Evolutionary conservation across 2,888 invertebrate genomes (phyloP), one percentile per base, ranked within the genome.

Genomic region (Agrochola macilenta): DNA sequence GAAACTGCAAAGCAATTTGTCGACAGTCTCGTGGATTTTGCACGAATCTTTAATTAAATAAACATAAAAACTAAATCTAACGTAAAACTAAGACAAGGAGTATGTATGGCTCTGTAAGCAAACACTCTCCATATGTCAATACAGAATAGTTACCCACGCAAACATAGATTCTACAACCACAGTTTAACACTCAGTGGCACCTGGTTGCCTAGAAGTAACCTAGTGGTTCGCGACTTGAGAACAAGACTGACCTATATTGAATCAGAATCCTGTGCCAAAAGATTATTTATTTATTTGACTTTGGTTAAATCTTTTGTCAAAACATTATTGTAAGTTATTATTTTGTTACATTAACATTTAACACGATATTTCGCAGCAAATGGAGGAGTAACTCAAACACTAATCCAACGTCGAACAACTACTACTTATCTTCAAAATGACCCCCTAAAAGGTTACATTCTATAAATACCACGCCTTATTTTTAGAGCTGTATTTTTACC

Each of bases 401-500:
- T 43, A 14, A 30, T 30, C 43, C 35, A 23, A 1, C 35, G 4
- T 23, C 7, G 20, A 61, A 35, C 11, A 9, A 12, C 9, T 17
- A 26, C 17, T 43, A n/a, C 64, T 65, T 39, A 71, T 58, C 65
- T n/a, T 49, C 70, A 20, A 64, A 65, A 26, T 66, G 4, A 69
- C 75, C 30, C 30, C 64, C 64, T 35, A n/a, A 65, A 71, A 69
- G 30, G 49, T 39, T 8, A 12, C 20, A 46, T 35, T 72, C 86
- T 87, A 87, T 85, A 81, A 75, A 65, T 81, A 81, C 46, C 64
- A 8, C 7, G 4, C 1, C 5, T 60, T 86, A 86, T 79, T 79
- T 86, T 76, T 82, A 78, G 77, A 12, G 20, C 30, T 17, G 43
- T 84, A 87, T 87, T 80, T 85, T 74, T 81, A 74, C 60, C 8